phyloP scores from a whole-genome alignment of 53 echinoderm and acorn worm species.

The Temnopleurus reevesii region DNA sequence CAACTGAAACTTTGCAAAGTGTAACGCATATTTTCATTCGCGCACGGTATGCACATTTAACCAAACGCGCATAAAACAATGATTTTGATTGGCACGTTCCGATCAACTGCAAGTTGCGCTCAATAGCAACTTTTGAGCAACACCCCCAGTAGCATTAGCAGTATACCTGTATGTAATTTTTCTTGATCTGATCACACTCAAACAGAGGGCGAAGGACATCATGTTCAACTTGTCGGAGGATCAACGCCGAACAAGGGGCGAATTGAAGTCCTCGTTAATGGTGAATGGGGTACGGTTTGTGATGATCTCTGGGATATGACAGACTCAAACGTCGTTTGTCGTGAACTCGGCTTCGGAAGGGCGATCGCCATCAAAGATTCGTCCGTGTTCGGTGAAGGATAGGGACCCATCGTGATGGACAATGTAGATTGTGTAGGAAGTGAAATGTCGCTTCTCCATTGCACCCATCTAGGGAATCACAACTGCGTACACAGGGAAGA shows the following conservation, averaged over 20 bases:
- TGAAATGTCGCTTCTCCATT: neutral
- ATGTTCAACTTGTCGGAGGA: neutral
- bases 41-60: too few relatives aligned
- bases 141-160: too few relatives aligned
- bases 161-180: too few relatives aligned
- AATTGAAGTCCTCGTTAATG: neutral
- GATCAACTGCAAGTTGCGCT: too few relatives aligned
- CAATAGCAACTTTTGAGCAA: too few relatives aligned
- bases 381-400: neutral
- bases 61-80: too few relatives aligned
- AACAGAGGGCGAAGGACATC: neutral
- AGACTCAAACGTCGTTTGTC: conserved; percentile 4
- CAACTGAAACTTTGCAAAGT: too few relatives aligned
- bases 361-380: neutral
- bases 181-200: too few relatives aligned
- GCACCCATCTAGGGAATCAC: neutral
- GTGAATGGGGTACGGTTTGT: conserved; percentile 20
- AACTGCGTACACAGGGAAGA: conserved; percentile 6
- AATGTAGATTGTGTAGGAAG: neutral
- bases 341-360: neutral
- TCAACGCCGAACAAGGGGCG: neutral
- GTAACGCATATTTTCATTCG: too few relatives aligned
- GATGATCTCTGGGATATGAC: conserved; percentile 20
- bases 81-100: too few relatives aligned
- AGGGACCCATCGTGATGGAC: neutral